Conservation (phyloP, 2,113 vertebrate genomes). For the Rhinopomastus cyanomelas region DNA sequence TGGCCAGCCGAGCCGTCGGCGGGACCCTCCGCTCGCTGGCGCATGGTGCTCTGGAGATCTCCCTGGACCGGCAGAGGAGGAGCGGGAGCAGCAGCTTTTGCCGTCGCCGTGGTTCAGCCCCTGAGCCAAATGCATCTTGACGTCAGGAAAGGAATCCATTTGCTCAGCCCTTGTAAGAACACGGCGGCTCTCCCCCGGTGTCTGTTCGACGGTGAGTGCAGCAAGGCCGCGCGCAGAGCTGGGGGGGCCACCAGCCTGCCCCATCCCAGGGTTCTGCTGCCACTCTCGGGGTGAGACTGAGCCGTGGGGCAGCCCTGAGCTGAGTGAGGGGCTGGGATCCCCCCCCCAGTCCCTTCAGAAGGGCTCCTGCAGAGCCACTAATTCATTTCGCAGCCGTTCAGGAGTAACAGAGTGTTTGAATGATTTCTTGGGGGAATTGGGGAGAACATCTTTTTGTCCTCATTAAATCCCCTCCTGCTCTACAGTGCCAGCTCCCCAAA, state of each 20-base stretch:
- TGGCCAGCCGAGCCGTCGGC: too few relatives aligned
- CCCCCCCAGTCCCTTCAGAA: not conserved
- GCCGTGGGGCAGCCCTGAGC: not conserved
- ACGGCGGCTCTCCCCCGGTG: constrained; percentile 49
- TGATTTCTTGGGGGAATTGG: constrained; percentile 80
- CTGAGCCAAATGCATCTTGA: constrained; percentile 73
- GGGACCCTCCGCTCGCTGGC: not conserved
- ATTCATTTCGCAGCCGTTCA: constrained; percentile 80
- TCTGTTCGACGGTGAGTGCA: constrained; percentile 54
- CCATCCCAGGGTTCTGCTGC: fast-evolving
- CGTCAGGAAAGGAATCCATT: constrained; percentile 69
- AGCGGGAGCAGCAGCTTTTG: constrained; percentile 60
- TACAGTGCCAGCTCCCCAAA: constrained; percentile 53
- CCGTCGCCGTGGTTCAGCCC: constrained; percentile 53
- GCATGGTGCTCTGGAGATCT: constrained; percentile 39
- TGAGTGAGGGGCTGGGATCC: fast-evolving
- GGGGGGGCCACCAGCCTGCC: too few relatives aligned
- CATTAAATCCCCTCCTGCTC: constrained; percentile 77
- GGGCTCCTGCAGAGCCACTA: constrained; percentile 72
- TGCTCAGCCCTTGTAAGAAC: constrained; percentile 68
- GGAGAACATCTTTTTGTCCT: constrained; percentile 75
- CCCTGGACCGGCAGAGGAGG: not conserved
- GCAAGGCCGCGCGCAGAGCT: too few relatives aligned
- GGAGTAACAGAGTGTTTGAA: constrained; percentile 81
- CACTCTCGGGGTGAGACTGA: not conserved